Percentiles rank a stretch among this genome's conserved stretches.
Conservation (phyloP, 2,797 vertebrate genomes). For the Myoxocephalus aenaeus region DNA sequence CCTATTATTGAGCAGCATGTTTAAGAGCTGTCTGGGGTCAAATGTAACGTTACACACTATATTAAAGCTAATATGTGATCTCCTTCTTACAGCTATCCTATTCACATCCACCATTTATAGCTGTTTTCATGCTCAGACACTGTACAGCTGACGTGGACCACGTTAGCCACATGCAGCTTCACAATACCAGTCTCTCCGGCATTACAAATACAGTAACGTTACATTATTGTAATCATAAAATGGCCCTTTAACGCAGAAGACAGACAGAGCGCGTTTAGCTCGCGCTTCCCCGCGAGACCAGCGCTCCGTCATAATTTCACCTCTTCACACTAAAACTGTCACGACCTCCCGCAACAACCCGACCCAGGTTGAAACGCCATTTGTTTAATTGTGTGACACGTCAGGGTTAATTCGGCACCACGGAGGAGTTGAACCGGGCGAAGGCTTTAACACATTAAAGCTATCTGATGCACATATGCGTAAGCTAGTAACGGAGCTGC, state of each 20-base stretch:
- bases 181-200: too few relatives aligned
- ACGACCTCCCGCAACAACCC: too few relatives aligned
- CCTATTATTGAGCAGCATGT: background rate
- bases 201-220: too few relatives aligned
- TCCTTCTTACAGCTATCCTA: too few relatives aligned
- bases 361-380: rapidly evolving
- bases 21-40: background rate
- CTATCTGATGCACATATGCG: background rate
- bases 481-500: background rate
- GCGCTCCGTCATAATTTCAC: rapidly evolving
- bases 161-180: background rate
- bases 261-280: background rate
- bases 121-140: background rate
- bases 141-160: background rate
- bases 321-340: rapidly evolving
- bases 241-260: rapidly evolving
- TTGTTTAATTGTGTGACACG: rapidly evolving
- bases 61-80: background rate
- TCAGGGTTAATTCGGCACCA: rapidly evolving
- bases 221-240: background rate
- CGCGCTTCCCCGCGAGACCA: background rate
- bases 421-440: rapidly evolving
- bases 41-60: background rate
- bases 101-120: too few relatives aligned
- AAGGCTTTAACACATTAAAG: background rate